Base-by-base conservation (phyloP, 1,140 invertebrate genomes). In the Tetragonula clypearis region DNA sequence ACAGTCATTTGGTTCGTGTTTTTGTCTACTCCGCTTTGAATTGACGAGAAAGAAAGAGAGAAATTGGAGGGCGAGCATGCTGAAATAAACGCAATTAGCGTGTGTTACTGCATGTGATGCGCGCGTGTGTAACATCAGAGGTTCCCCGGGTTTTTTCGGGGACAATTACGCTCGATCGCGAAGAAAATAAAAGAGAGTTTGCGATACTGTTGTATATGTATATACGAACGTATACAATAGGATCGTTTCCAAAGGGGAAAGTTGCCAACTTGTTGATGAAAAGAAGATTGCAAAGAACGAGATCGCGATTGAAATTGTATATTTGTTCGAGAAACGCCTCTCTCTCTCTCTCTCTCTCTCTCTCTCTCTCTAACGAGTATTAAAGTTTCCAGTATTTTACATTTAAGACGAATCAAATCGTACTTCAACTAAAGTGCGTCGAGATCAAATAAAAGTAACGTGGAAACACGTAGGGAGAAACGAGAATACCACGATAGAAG, bases 121-220 rank as follows among this genome's bases (percentile, higher is more conserved):
- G 60, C 41, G 65, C 65, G 84, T 65, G 55, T 75, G 86, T 88
- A 79, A 87, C 55, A 69, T 86, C 58, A 84, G 65, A 86, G 66
- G 56, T 74, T 53, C 30, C 30, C 30, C 49, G 65, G 41, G 53
- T 66, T 82, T 69, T 79, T 71, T 73, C 68, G 35, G 41, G 8
- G 62, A 88, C 82, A 88, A 88, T 88, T 88, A 82, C 86, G 86
- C 85, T 72, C 53, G 56, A 49, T 82, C 49, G 83, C 23, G 82
- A 86, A 81, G 78, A 75, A 86, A 88, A 81, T 82, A 56, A 88
- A 77, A 72, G 72, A 82, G 82, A 60, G 81, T 85, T 41, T 26
- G 21, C 15, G 19, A 60, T 23, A 73, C 35, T 17, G 66, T 21
- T 55, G 17, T 73, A 68, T 14, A 8, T 71, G 56, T 75, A 35